Evolutionary conservation across 2,113 vertebrate species (phyloP).

Genomic region (Erinaceus europaeus): DNA sequence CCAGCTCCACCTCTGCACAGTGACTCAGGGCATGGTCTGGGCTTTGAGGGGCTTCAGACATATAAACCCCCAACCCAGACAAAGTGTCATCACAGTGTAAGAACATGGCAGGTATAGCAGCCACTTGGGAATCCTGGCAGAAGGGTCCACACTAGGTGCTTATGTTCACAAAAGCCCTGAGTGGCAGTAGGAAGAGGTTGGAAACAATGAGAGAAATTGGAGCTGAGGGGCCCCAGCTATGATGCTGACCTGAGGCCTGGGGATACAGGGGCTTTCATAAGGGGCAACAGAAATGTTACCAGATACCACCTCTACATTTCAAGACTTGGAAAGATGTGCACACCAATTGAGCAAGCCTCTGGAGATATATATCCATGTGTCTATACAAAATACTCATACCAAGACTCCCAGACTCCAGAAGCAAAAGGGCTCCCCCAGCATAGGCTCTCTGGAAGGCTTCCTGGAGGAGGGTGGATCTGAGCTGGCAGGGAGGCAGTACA

Average conservation of each 20-base stretch:
- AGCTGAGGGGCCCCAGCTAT: neutral
- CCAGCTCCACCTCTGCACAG: neutral
- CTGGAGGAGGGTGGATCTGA: neutral
- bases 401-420: neutral
- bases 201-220: neutral
- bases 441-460: neutral
- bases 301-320: neutral
- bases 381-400: no score
- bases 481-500: neutral
- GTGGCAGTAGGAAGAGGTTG: neutral
- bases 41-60: neutral
- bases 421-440: neutral
- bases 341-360: fast-evolving
- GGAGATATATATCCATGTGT: no score
- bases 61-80: neutral
- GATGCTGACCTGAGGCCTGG: neutral
- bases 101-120: no score
- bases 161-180: neutral
- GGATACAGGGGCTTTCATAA: no score
- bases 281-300: neutral
- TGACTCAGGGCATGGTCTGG: no score
- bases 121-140: no score
- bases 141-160: no score
- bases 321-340: neutral
- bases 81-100: no score